These are phyloP conservation scores for Amazona vittata DNA, from an alignment of 2,113 vertebrate genomes.

Conservation along the genomic window DNA sequence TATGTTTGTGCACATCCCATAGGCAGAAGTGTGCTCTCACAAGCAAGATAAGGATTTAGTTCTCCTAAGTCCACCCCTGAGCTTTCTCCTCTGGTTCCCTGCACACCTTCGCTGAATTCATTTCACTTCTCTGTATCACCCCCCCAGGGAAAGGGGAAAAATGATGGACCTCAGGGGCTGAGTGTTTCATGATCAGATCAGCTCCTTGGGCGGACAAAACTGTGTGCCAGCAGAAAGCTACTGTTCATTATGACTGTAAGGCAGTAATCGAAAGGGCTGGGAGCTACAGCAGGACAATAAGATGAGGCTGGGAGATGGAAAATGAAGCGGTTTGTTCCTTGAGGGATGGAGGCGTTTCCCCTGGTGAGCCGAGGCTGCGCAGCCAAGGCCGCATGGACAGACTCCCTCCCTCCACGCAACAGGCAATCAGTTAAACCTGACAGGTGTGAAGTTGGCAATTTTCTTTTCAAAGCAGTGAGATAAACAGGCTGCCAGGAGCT, in stretches of 20 bases:
- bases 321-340: not conserved
- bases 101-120: not conserved
- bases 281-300: not conserved
- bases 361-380: not conserved
- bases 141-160: not conserved
- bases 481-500: conserved; percentile 16
- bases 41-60: not conserved
- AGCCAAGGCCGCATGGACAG: not conserved
- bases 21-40: not conserved
- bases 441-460: conserved; percentile 55
- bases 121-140: not conserved
- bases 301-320: not conserved
- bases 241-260: not conserved
- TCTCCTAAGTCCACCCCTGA: not conserved
- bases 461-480: conserved; percentile 13
- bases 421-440: conserved; percentile 41
- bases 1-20: not conserved
- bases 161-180: not conserved
- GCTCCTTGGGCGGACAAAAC: not conserved
- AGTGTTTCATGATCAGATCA: not conserved
- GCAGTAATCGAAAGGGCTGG: not conserved
- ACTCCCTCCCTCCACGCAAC: not conserved
- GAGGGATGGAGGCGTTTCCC: not conserved
- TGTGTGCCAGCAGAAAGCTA: not conserved
- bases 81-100: not conserved